Conservation (phyloP, 2,113 vertebrate genomes). For the Protomyctophum bolini region DNA sequence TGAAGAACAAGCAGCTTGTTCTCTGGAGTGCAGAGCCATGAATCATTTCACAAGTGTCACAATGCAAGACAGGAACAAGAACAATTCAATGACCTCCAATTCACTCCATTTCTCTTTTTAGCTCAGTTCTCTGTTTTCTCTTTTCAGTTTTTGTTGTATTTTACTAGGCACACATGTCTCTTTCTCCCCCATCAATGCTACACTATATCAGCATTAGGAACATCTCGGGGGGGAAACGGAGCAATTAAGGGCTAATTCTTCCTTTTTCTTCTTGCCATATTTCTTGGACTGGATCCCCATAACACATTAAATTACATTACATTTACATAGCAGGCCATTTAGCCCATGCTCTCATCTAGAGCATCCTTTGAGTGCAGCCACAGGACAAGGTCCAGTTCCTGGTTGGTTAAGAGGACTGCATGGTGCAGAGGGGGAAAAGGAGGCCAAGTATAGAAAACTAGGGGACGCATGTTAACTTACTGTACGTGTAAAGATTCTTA, state of each 20-base stretch:
- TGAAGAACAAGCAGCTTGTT: not conserved
- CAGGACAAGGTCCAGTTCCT: too few species aligned
- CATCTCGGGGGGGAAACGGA: slow-evolving; percentile 21
- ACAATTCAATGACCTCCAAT: not conserved
- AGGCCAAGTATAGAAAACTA: too few species aligned
- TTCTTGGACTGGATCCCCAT: not conserved
- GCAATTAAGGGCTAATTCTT: slow-evolving; percentile 23
- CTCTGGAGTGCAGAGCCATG: slow-evolving; percentile 27
- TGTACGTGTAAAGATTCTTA: too few species aligned
- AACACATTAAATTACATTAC: too few species aligned
- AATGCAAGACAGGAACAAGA: not conserved
- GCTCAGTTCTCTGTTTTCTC: not conserved
- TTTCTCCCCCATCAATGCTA: not conserved
- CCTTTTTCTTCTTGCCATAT: slow-evolving; percentile 9
- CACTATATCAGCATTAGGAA: slow-evolving; percentile 15
- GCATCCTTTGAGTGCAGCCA: too few species aligned
- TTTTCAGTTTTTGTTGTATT: not conserved
- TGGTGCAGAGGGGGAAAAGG: too few species aligned
- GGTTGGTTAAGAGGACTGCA: too few species aligned
- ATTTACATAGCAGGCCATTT: too few species aligned
- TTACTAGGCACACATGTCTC: not conserved
- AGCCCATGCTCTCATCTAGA: too few species aligned
- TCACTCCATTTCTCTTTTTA: not conserved
- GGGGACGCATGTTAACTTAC: too few species aligned
- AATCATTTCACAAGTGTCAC: slow-evolving; percentile 11